Percentiles rank a stretch among this genome's conserved stretches.
Evolutionary conservation across 2,888 invertebrate genomes (phyloP).

Genomic region (Dicyrtoma fusca): DNA sequence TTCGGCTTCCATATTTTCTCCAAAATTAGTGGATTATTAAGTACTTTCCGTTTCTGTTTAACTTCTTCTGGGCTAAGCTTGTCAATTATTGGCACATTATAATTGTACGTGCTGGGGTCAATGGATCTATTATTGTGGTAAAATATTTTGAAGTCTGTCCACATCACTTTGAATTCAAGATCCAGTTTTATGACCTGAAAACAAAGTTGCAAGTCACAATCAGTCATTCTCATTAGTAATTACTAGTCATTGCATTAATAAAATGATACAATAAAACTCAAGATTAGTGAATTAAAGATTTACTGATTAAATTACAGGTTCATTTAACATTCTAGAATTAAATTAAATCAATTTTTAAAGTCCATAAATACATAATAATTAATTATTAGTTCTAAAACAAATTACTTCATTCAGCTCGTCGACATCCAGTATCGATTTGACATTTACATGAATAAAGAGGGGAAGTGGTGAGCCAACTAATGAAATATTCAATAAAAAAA

Average conservation of each 20-base stretch:
- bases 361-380: no score
- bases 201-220: no score
- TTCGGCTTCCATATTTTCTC: constrained; percentile 36
- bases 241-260: no score
- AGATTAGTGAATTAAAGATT: no score
- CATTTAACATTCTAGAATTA: no score
- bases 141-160: constrained; percentile 32
- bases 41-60: constrained; percentile 4
- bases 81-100: background rate
- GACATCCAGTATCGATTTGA: constrained; percentile 17
- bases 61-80: constrained; percentile 15
- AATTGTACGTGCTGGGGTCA: background rate
- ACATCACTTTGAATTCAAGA: constrained; percentile 33
- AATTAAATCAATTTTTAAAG: no score
- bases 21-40: constrained; percentile 27
- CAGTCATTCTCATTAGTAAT: no score
- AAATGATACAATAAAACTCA: no score
- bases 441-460: constrained; percentile 15
- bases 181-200: constrained; percentile 37
- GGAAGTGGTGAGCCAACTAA: constrained; percentile 17
- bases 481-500: no score
- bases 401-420: constrained; percentile 24
- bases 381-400: no score
- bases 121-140: constrained; percentile 14
- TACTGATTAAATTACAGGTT: no score